Evolutionary conservation across 2,797 vertebrate genomes (phyloP), one percentile per base, ranked within the genome.

Genomic region (Cyclopterus lumpus): DNA sequence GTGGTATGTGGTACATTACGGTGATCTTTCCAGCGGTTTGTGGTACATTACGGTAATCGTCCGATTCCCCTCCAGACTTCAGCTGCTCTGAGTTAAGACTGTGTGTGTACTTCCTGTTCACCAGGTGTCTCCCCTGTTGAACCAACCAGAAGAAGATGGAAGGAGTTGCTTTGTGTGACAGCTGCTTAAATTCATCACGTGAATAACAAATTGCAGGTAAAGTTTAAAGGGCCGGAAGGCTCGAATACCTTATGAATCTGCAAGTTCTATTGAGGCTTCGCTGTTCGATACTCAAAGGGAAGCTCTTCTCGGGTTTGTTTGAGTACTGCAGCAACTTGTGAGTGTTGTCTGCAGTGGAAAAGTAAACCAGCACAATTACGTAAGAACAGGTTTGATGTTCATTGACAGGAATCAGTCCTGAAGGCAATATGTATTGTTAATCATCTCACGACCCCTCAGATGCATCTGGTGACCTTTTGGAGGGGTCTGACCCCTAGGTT

Each of bases 31-130:
- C n/a, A n/a, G n/a, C n/a, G n/a, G n/a, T n/a, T n/a, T n/a, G n/a
- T n/a, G n/a, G n/a, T n/a, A n/a, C n/a, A n/a, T n/a, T n/a, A n/a
- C n/a, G n/a, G n/a, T n/a, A n/a, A n/a, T n/a, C n/a, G n/a, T n/a
- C n/a, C n/a, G n/a, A n/a, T n/a, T n/a, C 44, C 67, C 36, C 36
- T 60, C n/a, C 55, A 12, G 24, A 73, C 53, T 38, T 46, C 38
- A 64, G 32, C 61, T 83, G 86, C 71, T 67, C 65, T 8, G 32
- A 73, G 73, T 85, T 82, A 83, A 16, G 26, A 28, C 53, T 48
- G 24, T 60, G 67, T 63, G 34, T 73, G 61, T 61, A 42, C 62
- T n/a, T 46, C 36, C 42, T 68, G 63, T 65, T 69, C 53, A 55
- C 67, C 75, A 75, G 78, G 72, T 73, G 68, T 67, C 61, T 70